Percentiles rank a stretch among this genome's conserved stretches.
phyloP scores from a whole-genome alignment of 2,797 vertebrate species.

The Rhincodon typus region DNA sequence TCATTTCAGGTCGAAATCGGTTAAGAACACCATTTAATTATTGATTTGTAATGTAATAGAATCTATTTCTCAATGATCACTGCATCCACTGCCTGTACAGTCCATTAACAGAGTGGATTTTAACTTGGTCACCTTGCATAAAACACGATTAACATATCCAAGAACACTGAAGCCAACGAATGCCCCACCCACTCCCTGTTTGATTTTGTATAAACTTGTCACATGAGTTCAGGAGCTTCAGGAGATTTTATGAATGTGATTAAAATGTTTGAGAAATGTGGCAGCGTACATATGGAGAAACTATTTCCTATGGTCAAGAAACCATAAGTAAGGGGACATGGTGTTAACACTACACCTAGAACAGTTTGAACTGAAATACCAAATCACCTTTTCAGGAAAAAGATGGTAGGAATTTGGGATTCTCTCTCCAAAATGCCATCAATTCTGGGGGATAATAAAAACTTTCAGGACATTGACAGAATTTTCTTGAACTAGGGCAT shows the following conservation, averaged over 20 bases:
- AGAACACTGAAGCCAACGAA: neutral
- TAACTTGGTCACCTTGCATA: no score
- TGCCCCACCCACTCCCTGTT: neutral
- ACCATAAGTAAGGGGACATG: neutral
- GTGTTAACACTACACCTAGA: neutral
- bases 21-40: neutral
- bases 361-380: neutral
- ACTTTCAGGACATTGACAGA: neutral
- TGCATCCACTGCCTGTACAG: no score
- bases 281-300: neutral
- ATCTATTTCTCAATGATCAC: no score
- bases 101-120: no score
- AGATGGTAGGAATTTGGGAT: neutral
- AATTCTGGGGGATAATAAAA: neutral
- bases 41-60: neutral
- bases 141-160: neutral
- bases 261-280: neutral
- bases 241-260: neutral
- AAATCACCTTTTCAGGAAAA: neutral
- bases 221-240: neutral
- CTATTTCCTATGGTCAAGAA: neutral
- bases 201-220: neutral
- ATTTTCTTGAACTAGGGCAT: neutral
- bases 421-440: neutral
- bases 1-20: neutral